Base-by-base conservation (phyloP, 1,140 invertebrate species). In the Lasioglossum albipes region DNA sequence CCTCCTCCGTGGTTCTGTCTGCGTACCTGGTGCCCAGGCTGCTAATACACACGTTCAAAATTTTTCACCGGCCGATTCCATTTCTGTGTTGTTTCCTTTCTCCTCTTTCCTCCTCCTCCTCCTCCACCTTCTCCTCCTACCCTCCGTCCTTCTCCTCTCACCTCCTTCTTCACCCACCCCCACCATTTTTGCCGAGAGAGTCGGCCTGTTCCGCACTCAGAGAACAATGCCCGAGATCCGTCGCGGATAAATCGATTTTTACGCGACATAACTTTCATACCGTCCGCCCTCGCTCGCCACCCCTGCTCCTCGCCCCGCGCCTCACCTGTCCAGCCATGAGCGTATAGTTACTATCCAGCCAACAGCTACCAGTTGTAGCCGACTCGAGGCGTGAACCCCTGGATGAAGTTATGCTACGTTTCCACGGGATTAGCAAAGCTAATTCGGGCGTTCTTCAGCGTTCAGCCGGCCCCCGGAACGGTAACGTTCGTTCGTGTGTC, bases 171-270 rank as follows among this genome's bases (percentile, higher is more conserved):
- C 52, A 4, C 52, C 13, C 4, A 13, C 52, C 52, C 36, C 36
- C 36, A 36, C 13, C 13, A 4, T 42, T 70, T 57, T 42, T 22
- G 42, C 22, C 42, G 22, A 20, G 36, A 36, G 36, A 36, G 3
- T 45, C 59, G 27, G 20, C 64, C 73, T 62, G 62, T 57, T 79
- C 20, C 64, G 57, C 78, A 65, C 42, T 45, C 70, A 52, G 85
- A 91, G 91, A 92, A 92, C 91, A 92, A 92, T 92, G 87, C 87
- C 74, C 73, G 84, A 92, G 91, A 92, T 93, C 89, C 88, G 87
- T 89, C 90, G 85, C 91, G 87, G 92, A 92, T 93, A 93, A 92
- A 91, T 90, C 87, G 82, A 92, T 91, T 92, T 93, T 92, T 92
- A 90, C 88, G 87, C 88, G 87, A 90, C 85, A 89, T 88, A 88